phyloP scores from a whole-genome alignment of 2,797 vertebrate species.

The Steatocranus sp. region DNA sequence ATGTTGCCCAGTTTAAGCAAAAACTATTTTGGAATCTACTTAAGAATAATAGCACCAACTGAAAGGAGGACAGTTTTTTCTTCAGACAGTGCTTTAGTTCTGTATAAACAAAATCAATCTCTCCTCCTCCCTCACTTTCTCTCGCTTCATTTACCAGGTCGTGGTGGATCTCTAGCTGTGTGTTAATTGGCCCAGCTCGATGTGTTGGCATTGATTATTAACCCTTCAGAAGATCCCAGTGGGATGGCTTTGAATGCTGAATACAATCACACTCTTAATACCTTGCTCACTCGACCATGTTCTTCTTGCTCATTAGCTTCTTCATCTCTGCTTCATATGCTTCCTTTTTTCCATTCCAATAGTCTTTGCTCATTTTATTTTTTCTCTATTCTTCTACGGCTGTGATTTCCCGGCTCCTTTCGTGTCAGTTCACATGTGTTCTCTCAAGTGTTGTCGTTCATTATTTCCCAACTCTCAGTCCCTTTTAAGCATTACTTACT shows the following conservation, averaged over 20 bases:
- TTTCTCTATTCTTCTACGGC: neutral
- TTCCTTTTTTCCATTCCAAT: neutral
- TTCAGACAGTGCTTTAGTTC: neutral
- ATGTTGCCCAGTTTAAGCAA: neutral
- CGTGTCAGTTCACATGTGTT: neutral
- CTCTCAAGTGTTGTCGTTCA: neutral
- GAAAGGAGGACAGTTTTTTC: neutral
- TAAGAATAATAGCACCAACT: constrained; percentile 1
- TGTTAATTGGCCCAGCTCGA: constrained; percentile 37
- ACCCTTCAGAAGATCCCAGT: constrained; percentile 31
- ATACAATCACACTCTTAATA: constrained; percentile 4
- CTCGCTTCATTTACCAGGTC: constrained; percentile 35
- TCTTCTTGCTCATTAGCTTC: neutral
- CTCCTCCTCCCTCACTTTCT: neutral
- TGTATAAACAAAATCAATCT: constrained; percentile 34
- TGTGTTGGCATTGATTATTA: constrained; percentile 43
- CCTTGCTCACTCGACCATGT: neutral
- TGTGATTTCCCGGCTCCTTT: neutral
- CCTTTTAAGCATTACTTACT: neutral
- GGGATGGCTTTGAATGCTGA: constrained; percentile 11
- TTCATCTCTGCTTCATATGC: neutral
- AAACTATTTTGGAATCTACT: constrained; percentile 6
- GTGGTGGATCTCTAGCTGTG: constrained; percentile 26
- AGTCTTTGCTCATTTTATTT: neutral
- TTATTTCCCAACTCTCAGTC: neutral